Base-by-base conservation (phyloP, 2,797 vertebrate genomes). In the Oceanodroma leucorhoa region DNA sequence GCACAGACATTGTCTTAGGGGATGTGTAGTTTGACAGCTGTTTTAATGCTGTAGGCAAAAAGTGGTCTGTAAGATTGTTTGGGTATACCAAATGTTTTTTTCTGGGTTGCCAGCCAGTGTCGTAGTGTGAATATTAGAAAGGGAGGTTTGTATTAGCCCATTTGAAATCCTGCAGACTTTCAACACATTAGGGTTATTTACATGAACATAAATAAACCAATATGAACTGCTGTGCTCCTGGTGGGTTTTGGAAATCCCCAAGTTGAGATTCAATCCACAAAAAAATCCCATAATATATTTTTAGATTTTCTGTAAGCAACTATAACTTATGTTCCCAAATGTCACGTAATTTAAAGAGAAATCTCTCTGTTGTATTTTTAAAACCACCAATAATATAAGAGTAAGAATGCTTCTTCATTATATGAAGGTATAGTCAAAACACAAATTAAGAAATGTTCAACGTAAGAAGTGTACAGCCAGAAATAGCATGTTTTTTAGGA, bases 51-150 rank as follows among this genome's bases (percentile, higher is more conserved):
- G 5, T 26, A 66, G 22, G 17, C 29, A 73, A 55, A 73, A 46
- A 14, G 3, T 55, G 16, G 4, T 40, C 30, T 61, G 9, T 57
- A 83, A 81, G 2, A 3, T 24, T 46, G 11, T 38, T 46, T 60
- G 38, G 3, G 17, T 32, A 36, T 30, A 48, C 4, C 2, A 66
- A 6, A 9, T 32, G 8, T 21, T 72, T 64, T 64, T 18, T 65
- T 27, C 14, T 54, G 15, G 2, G 2, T 23, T 66, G 4, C 7
- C 40, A 89, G 21, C 3, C 32, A 6, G 23, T 58, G 2, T 0
- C 11, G 1, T 55, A 19, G 14, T 32, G 3, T 30, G 32, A 76
- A 50, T 71, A 71, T 61, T 61, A 55, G 11, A 86, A 65, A 53
- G 9, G 5, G 5, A 70, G 10, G 11, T 53, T 38, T 70, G 27